Evolutionary conservation across 2,797 vertebrate species (phyloP), one percentile per base, ranked within the genome.

Genomic region (Bradypodion pumilum): DNA sequence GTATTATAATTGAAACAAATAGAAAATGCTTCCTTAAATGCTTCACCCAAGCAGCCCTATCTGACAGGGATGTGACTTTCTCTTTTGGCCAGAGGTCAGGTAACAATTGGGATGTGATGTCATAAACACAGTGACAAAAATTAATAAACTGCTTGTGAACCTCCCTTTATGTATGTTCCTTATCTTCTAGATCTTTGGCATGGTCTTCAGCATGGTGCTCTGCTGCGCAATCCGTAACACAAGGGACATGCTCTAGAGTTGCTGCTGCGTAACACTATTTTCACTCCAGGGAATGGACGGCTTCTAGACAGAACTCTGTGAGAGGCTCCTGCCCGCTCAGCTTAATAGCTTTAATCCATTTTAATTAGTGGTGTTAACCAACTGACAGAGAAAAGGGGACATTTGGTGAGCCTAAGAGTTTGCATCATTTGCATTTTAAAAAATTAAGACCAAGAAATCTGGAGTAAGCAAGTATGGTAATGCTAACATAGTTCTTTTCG

Each of bases 161-260:
- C 73, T 86, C 72, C 82, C 62, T 42, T 69, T 95, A 91, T 95
- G 12, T 42, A 21, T 78, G 65, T 83, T 90, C 88, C 87, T 94
- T 95, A 86, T 93, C 76, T 95, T 94, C 85, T 96, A 99, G 98
- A 97, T 99, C 89, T 96, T 99, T 74, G 98, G 98, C 72, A 99
- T 99, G 98, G 95, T 99, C 94, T 99, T 99, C 97, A 99, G 98
- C 93, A 98, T 99, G 98, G 97, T 99, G 86, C 97, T 99, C 77
- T 99, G 98, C 92, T 99, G 98, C 92, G 98, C 95, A 4, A 98
- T 99, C 94, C 97, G 97, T 90, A 98, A 97, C 95, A 98, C 96
- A 89, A 96, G 97, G 92, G 98, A 99, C 91, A 96, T 98, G 90
- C 98, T 99, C 94, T 99, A 97, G 97, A 92, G 84, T 73, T 70